phyloP scores from a whole-genome alignment of 2,113 vertebrate species.

The Lepus americanus region DNA sequence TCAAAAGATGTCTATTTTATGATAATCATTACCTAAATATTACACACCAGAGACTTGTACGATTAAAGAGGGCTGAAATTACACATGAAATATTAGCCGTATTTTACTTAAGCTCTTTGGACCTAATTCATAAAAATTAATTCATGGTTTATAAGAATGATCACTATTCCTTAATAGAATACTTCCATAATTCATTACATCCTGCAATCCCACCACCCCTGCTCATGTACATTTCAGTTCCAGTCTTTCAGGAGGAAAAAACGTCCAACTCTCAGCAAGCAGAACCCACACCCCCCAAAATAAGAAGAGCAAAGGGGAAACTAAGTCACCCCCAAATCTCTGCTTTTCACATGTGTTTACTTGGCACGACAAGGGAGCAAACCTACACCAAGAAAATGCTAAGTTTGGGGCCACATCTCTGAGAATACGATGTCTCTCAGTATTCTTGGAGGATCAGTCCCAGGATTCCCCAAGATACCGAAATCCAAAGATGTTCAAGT shows the following conservation, averaged over 20 bases:
- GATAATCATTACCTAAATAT: constrained; percentile 88
- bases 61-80: constrained; percentile 82
- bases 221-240: constrained; percentile 47
- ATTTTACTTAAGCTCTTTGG: constrained; percentile 84
- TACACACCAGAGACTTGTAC: constrained; percentile 86
- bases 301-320: background rate
- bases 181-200: constrained; percentile 71
- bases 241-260: constrained; percentile 46
- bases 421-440: background rate
- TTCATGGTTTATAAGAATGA: constrained; percentile 79
- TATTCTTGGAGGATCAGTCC: no score
- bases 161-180: constrained; percentile 80
- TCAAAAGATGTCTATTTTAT: constrained; percentile 86
- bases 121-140: constrained; percentile 87
- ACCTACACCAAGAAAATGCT: background rate
- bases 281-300: background rate
- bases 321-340: background rate
- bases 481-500: no score
- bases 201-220: constrained; percentile 59
- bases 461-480: no score
- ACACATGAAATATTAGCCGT: constrained; percentile 84
- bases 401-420: background rate
- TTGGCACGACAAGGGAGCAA: background rate
- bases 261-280: background rate
- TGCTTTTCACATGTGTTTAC: background rate